Evolutionary conservation across 2,797 vertebrate species (phyloP), one percentile per base, ranked within the genome.

Genomic region (Chromis chromis): DNA sequence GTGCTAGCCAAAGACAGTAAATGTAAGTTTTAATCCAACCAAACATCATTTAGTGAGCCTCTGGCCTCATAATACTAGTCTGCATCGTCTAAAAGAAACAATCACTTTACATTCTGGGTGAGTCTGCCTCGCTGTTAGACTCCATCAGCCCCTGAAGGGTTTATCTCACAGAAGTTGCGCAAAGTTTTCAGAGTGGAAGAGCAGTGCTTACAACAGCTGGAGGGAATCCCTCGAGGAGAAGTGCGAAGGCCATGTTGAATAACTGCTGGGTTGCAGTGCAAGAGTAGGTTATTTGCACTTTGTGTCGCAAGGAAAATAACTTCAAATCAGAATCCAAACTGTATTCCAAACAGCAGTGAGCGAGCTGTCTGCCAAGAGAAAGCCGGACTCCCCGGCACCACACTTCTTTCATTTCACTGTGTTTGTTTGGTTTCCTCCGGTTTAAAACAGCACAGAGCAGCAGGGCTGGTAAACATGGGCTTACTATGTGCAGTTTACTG

Each of bases 221-320:
- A 57, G 75, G 72, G 60, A 75, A 33, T 70, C 63, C 65, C 58
- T 80, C 22, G 33, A 40, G 76, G 57, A 59, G 57, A 31, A 0
- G 39, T 16, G 44, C 6, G 42, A 24, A 76, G 65, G 70, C 68
- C 65, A 2, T 11, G 50, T 74, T 77, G 50, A 73, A 75, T 40
- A 74, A 57, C 61, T 25, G 49, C 24, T 33, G 40, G 61, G 53
- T 49, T 52, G 55, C n/a, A n/a, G 56, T 13, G 58, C 17, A 50
- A 28, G 49, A 58, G 13, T n/a, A 16, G 57, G 24, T 74, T 56
- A 71, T 28, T 53, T 74, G 55, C 50, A 12, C 65, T 25, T 40
- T 62, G 27, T 55, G 46, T 25, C 60, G 19, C 54, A 58, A 33
- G 27, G 55, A 46, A 62, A 40, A 46, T n/a, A 68, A 27, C 61